These are phyloP conservation scores for Stegostoma tigrinum DNA, from an alignment of 2,113 vertebrate genomes.

Conservation along the genomic window DNA sequence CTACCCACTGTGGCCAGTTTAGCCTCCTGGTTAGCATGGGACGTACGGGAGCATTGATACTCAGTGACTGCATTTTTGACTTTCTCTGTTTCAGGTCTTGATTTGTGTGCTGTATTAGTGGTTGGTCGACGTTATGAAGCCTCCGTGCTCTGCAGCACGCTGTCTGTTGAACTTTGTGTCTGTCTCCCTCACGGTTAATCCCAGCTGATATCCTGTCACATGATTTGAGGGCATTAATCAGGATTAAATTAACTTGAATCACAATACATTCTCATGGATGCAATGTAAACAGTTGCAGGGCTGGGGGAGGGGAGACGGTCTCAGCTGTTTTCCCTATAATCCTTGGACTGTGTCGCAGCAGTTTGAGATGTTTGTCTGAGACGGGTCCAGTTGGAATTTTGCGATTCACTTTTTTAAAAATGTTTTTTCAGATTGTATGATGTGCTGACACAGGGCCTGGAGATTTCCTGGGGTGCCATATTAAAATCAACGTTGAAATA, in stretches of 20 bases:
- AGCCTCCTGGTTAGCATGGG: not conserved
- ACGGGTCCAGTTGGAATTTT: no score
- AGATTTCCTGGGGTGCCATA: not conserved
- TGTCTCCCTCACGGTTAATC: not conserved
- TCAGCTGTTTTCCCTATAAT: no score
- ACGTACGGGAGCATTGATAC: not conserved
- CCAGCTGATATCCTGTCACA: not conserved
- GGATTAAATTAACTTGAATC: constrained; percentile 26
- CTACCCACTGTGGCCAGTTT: not conserved
- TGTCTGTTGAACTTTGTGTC: not conserved
- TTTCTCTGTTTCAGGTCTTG: not conserved
- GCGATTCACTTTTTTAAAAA: no score
- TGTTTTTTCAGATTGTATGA: not conserved
- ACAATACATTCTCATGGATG: not conserved
- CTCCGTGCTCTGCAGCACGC: no score
- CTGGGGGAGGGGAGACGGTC: no score
- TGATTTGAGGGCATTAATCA: not conserved
- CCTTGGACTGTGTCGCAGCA: not conserved
- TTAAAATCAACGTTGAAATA: not conserved
- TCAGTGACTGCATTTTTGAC: not conserved
- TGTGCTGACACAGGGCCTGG: not conserved
- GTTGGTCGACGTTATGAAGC: not conserved
- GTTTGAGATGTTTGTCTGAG: not conserved
- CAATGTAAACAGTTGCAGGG: not conserved
- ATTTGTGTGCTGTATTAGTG: not conserved